phyloP scores from a whole-genome alignment of 2,113 vertebrate genomes.

The Opisthocomus hoazin region DNA sequence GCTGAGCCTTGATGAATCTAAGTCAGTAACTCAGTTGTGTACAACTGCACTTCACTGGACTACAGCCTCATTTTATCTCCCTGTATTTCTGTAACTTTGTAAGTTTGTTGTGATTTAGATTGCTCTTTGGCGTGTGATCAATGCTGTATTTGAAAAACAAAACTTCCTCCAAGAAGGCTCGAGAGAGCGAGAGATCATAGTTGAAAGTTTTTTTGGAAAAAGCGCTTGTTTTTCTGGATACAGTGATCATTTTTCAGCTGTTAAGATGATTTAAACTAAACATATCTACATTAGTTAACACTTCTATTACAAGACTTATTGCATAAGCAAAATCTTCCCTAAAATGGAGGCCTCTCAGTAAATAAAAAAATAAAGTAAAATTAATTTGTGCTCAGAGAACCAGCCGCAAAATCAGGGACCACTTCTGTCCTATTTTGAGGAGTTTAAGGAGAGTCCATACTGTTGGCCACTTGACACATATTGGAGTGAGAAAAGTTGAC shows the following conservation, averaged over 20 bases:
- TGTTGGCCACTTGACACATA: not conserved
- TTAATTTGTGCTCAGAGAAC: not conserved
- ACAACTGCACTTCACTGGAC: not conserved
- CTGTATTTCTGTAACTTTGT: not conserved
- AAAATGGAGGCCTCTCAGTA: not conserved
- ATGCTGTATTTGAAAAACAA: not conserved
- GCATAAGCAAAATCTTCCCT: not conserved
- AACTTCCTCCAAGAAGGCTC: not conserved
- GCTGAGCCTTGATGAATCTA: not conserved
- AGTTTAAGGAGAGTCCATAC: not conserved
- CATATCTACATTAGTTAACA: not conserved
- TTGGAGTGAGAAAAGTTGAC: not conserved
- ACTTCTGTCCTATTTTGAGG: not conserved
- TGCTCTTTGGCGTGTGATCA: not conserved
- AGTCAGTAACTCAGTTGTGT: not conserved
- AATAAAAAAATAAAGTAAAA: not conserved
- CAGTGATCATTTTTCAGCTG: not conserved
- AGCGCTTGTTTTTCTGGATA: not conserved
- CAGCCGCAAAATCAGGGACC: not conserved
- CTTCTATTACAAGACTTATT: not conserved
- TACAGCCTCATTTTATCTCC: not conserved
- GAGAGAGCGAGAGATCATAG: not conserved
- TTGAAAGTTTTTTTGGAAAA: not conserved
- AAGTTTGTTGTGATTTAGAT: not conserved
- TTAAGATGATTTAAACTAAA: not conserved